Percentiles rank a stretch among this genome's conserved stretches.
These are phyloP conservation scores for Calephelis virginiensis DNA, from an alignment of 1,140 invertebrate species.

Conservation along the genomic window DNA sequence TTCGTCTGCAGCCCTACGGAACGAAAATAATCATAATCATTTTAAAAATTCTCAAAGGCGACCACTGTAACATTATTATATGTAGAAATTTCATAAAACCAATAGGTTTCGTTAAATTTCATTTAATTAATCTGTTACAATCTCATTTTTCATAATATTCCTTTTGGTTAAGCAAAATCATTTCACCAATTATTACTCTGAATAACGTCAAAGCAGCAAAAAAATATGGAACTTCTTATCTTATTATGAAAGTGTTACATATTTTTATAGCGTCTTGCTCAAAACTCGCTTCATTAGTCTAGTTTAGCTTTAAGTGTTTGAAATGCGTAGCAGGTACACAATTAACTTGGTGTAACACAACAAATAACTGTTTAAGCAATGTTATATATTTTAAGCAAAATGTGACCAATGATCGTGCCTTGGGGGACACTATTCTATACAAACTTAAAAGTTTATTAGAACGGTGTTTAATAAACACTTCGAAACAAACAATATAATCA, in stretches of 20 bases:
- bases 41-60: too few species aligned
- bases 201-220: too few species aligned
- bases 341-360: constrained; percentile 44
- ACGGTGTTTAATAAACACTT: constrained; percentile 18
- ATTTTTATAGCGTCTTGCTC: constrained; percentile 43
- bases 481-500: constrained; percentile 25
- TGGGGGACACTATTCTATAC: constrained; percentile 43
- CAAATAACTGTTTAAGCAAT: constrained; percentile 22
- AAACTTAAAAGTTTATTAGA: constrained; percentile 30
- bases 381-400: constrained; percentile 30
- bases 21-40: too few species aligned
- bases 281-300: constrained; percentile 47
- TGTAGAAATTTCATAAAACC: too few species aligned
- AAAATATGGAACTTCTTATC: too few species aligned
- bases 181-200: too few species aligned
- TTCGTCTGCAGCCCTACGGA: too few species aligned
- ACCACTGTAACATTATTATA: too few species aligned
- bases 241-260: neutral
- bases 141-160: too few species aligned
- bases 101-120: too few species aligned
- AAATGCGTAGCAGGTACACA: constrained; percentile 63
- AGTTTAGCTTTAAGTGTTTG: constrained; percentile 74
- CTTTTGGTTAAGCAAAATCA: too few species aligned
- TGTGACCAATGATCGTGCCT: constrained; percentile 40
- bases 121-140: too few species aligned